Base-by-base conservation (phyloP, 2,888 invertebrate species). In the Exephanes ischioxanthus region DNA sequence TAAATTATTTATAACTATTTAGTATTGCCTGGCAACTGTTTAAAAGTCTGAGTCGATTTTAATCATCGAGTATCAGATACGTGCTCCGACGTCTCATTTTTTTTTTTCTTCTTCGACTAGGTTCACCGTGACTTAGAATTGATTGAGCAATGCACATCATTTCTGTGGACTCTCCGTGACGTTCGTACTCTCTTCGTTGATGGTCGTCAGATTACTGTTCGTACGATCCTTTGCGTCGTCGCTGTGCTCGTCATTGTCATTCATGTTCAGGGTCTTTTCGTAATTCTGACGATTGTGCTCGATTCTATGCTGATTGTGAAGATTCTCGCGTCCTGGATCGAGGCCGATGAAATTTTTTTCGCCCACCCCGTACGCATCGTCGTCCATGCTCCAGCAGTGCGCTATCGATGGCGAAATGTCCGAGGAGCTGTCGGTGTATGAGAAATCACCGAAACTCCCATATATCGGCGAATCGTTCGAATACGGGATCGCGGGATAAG, bases 391-490 rank as follows among this genome's bases (percentile, higher is more conserved):
- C 90, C 90, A 90, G 75, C 89, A 90, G 51, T 90, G 89, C 0
- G 88, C 88, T 51, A 90, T 90, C 3, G 89, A 90, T 41, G 91
- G 91, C 4, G 92, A 91, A n/a, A 90, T 86, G 66, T 92, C 92
- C 11, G 91, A 90, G 6, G 91, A 90, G 85, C 91, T 91, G 71
- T 91, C 91, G n/a, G 90, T 88, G 68, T 89, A 89, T 2, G 91
- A 91, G 63, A 90, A 91, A 80, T 92, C 92, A n/a, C 91, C 91
- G 53, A 91, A 89, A 41, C 91, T 89, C 37, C 91, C 91, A 76
- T 90, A 91, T 68, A 91, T 86, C 26, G 91, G 91, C 16, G 92
- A 91, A 71, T 92, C 91, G 22, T 89, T 86, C n/a, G 91, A 86
- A 82, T 89, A 91, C 9, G 90, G 87, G 45, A 91, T 90, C 22